Evolutionary conservation across 1,140 invertebrate species (phyloP), one percentile per base, ranked within the genome.

Genomic region (Lepidurus arcticus): DNA sequence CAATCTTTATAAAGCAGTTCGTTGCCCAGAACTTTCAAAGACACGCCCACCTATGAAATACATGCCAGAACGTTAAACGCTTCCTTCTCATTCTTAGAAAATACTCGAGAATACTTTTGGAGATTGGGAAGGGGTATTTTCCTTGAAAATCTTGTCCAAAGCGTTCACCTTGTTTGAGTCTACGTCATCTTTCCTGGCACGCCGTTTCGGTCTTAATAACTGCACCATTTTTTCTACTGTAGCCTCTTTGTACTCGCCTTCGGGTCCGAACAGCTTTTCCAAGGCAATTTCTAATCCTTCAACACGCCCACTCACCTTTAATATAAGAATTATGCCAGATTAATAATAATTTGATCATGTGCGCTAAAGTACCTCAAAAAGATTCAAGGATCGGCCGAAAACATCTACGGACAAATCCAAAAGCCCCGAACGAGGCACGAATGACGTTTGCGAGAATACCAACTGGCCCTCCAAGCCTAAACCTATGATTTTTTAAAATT

Each of bases 351-450:
- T 75, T 75, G 2, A 7, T 42, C 13, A 42, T 42, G n/a, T 75
- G n/a, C 65, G 81, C 82, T 83, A 81, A 93, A 88, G 86, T 96
- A 86, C 82, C 84, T 98, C 93, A 76, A 94, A 86, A 44, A 94
- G 83, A 86, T 98, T 97, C 42, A 97, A 89, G 1, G 93, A 93
- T 85, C 95, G 91, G 1, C 95, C 95, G 84, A 97, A 97, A 78
- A 97, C 85, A 83, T 96, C 93, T 1, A 96, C 86, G 0, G 94
- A 96, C 7, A 96, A 86, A 83, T 97, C 97, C 13, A 95, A 86
- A 73, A 87, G 91, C 5, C 90, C 88, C 1, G 93, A 91, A 78
- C 94, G 87, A 1, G 96, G 96, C 42, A 98, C 86, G 82, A 95
- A 97, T 0, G 95, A 97, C 79, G 94, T 91, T 0, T 92, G 90